phyloP scores from a whole-genome alignment of 2,888 invertebrate species.

The Rhyacophila evoluta region DNA sequence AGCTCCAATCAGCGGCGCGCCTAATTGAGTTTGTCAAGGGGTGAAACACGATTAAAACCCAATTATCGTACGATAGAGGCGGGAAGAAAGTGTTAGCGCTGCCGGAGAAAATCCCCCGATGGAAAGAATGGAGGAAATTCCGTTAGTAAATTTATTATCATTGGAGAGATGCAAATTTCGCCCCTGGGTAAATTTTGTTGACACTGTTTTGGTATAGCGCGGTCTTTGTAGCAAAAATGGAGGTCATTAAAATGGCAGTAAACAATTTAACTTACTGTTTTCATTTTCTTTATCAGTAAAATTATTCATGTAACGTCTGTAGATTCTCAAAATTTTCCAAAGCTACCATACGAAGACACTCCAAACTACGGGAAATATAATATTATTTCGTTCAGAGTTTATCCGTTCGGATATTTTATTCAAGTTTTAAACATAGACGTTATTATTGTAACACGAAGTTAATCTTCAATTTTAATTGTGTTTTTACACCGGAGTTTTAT shows the following conservation, averaged over 20 bases:
- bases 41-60: slow-evolving; percentile 55
- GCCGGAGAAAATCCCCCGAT: slow-evolving; percentile 42
- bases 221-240: neutral
- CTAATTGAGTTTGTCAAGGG: slow-evolving; percentile 55
- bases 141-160: slow-evolving; percentile 36
- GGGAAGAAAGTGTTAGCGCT: slow-evolving; percentile 44
- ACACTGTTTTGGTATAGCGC: slow-evolving; percentile 20
- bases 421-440: too few species aligned
- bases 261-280: neutral
- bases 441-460: too few species aligned
- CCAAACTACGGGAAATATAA: too few species aligned
- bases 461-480: too few species aligned
- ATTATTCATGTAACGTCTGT: too few species aligned
- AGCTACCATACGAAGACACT: too few species aligned
- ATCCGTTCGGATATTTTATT: too few species aligned
- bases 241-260: neutral
- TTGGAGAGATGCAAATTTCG: slow-evolving; percentile 48
- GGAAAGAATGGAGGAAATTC: slow-evolving; percentile 35
- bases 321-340: too few species aligned
- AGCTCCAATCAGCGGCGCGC: slow-evolving; percentile 53
- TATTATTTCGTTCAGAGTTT: too few species aligned
- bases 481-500: too few species aligned
- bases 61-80: slow-evolving; percentile 46
- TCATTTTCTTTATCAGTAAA: neutral
- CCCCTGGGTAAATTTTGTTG: slow-evolving; percentile 38